Base-by-base conservation (phyloP, 2,888 invertebrate species). In the Chalcis sispes region DNA sequence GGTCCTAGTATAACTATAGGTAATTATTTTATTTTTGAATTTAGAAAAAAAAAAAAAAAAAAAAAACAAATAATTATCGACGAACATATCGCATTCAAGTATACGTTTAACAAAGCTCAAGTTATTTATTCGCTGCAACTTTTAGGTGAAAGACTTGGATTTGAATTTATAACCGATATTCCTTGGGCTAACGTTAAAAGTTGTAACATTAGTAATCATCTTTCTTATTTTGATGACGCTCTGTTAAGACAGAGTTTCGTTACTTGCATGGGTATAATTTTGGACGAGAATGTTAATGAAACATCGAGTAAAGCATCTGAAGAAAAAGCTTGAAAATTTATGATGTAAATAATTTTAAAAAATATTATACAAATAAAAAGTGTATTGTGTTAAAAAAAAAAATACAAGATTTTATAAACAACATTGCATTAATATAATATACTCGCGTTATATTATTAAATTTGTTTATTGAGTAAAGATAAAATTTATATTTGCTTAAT, bases 1-100 rank as follows among this genome's bases (percentile, higher is more conserved):
- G 77, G 72, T 1, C 62, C 81, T 10, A 61, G 73, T 27, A 81
- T 80, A 59, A 80, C 80, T 8, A 81, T 84, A 13, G 84, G 82
- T 84, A 70, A n/a, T 25, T 1, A 25, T 61, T 40, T 13, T 15
- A 15, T 10, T 42, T 10, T 10, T 15, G 42, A 42, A 32, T 8
- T 32, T 42, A 15, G 15, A 42, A 42, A 10, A 5, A 42, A 15
- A 15, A 42, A 42, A 15, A 13, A 5, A 15, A 42, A 10, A 5
- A 42, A 42, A 42, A 15, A 10, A 42, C 42, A 10, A 13, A 42
- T 42, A 42, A 15, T 10, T 42, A 42, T 15, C 7, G 7, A 42
- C 15, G 7, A 10, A 42, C 2, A 42, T 2, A 42, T 10, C 2
- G 15, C 2, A 42, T 10, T 42, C 2, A 42, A 10, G 10, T 5